Percentiles rank a stretch among this genome's conserved stretches.
These are phyloP conservation scores for Cirrhinus molitorella DNA, from an alignment of 2,797 vertebrate species.

Conservation along the genomic window DNA sequence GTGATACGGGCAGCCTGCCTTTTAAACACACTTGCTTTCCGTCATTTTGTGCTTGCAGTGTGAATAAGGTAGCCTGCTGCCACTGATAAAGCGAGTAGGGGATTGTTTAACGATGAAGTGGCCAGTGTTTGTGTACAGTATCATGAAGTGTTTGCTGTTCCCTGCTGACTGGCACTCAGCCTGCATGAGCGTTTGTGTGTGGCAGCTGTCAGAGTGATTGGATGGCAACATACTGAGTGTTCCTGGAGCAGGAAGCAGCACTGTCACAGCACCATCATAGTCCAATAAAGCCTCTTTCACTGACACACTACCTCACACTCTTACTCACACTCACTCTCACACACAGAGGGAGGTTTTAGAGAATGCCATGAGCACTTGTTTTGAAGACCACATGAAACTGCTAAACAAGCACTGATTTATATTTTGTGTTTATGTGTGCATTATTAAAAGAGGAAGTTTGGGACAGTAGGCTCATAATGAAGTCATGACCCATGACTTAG, in stretches of 20 bases:
- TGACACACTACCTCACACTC: not conserved
- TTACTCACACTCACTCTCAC: not conserved
- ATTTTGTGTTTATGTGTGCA: not conserved
- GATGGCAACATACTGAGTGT: slow-evolving; percentile 23
- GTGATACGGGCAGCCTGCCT: not conserved
- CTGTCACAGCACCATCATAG: slow-evolving; percentile 25
- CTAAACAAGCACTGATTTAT: not conserved
- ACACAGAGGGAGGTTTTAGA: not conserved
- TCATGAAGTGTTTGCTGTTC: slow-evolving; percentile 25
- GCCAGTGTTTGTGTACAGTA: slow-evolving; percentile 37
- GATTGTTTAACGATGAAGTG: slow-evolving; percentile 23
- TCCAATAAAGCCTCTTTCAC: slow-evolving; percentile 6
- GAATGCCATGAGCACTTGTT: not conserved
- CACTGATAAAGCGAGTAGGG: not conserved
- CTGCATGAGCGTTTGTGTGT: slow-evolving; percentile 22
- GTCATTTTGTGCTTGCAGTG: not conserved
- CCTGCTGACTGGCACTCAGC: not conserved
- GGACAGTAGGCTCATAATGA: not conserved
- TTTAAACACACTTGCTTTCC: not conserved
- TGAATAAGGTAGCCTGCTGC: not conserved
- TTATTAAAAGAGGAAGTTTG: not conserved
- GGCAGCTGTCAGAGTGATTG: slow-evolving; percentile 37
- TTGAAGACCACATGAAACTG: not conserved
- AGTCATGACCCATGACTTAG: not conserved
- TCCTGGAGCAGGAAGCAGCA: slow-evolving; percentile 35